Base-by-base conservation (phyloP, 2,113 vertebrate genomes). In the Amphiprion ocellaris region DNA sequence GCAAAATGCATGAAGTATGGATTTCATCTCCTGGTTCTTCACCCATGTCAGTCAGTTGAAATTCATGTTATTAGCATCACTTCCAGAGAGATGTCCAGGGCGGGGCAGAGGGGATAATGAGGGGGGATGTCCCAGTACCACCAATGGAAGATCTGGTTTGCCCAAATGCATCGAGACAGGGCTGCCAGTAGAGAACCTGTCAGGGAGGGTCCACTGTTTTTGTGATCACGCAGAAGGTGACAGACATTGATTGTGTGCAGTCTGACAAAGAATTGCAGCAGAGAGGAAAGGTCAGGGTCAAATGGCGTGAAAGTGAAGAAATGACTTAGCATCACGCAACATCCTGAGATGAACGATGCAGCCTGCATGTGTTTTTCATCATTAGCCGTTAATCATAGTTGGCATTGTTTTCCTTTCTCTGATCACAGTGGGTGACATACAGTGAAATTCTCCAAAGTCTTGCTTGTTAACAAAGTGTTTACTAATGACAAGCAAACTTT, bases 1-100 rank as follows among this genome's bases (percentile, higher is more conserved):
- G 90, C 82, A 92, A 92, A 87, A 91, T 92, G 82, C 87, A 92
- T 92, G 90, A 92, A 91, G 90, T 90, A 92, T 92, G 82, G 90
- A 91, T 92, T 91, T 90, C 82, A 89, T 89, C 85, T 85, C 80
- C 70, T 72, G 81, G 83, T 74, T 85, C 83, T 52, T 88, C 82
- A 88, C 65, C 88, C 83, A 83, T 89, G 83, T 90, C 85, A 86
- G 81, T 83, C 88, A 82, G 79, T 85, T 85, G 68, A 78, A 82
- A 85, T 88, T 89, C 75, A 84, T 81, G 77, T 86, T 90, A 90
- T 91, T 91, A 91, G 87, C 88, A 87, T 89, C 67, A 69, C 82
- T 89, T 89, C 73, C 79, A 92, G 56, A 47, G 77, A 74, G 81
- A 70, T 33, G 66, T 76, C 60, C 15, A 50, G 65, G 70, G 81